These are phyloP conservation scores for Talpa occidentalis DNA, from an alignment of 2,113 vertebrate species.

Conservation along the genomic window DNA sequence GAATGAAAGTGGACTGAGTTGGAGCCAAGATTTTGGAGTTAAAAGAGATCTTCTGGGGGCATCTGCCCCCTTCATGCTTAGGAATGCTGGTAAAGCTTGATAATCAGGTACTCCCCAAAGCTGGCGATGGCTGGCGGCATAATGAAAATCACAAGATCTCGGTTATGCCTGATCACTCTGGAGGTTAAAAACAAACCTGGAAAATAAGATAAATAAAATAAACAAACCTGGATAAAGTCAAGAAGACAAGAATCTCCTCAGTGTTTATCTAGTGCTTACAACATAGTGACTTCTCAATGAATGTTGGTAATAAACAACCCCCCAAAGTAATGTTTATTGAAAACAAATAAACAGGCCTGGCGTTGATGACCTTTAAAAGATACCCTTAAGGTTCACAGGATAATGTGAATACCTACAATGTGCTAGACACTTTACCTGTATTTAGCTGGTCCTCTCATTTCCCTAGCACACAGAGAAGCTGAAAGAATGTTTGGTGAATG, in stretches of 20 bases:
- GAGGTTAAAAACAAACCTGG: slow-evolving; percentile 30
- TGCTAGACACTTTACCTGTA: neutral
- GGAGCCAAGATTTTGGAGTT: slow-evolving; percentile 8
- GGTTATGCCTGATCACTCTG: neutral
- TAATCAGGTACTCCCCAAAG: neutral
- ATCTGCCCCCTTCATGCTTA: neutral
- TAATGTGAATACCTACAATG: neutral
- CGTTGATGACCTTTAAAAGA: slow-evolving; percentile 32
- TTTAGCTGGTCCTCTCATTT: neutral
- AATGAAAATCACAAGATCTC: slow-evolving; percentile 10
- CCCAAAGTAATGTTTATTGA: neutral
- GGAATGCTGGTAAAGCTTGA: neutral
- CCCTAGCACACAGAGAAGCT: neutral
- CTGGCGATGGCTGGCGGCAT: slow-evolving; percentile 9
- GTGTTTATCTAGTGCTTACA: slow-evolving; percentile 9
- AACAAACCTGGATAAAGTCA: neutral
- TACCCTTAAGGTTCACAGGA: neutral
- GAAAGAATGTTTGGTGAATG: slow-evolving; percentile 11
- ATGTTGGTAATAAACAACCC: neutral
- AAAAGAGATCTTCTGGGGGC: neutral
- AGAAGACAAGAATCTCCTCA: neutral
- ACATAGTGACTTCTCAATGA: neutral
- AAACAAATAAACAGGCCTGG: slow-evolving; percentile 23
- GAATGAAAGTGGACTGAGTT: slow-evolving; percentile 18
- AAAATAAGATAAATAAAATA: neutral